Base-by-base conservation (phyloP, 2,888 invertebrate genomes). In the Tenthredo livida region DNA sequence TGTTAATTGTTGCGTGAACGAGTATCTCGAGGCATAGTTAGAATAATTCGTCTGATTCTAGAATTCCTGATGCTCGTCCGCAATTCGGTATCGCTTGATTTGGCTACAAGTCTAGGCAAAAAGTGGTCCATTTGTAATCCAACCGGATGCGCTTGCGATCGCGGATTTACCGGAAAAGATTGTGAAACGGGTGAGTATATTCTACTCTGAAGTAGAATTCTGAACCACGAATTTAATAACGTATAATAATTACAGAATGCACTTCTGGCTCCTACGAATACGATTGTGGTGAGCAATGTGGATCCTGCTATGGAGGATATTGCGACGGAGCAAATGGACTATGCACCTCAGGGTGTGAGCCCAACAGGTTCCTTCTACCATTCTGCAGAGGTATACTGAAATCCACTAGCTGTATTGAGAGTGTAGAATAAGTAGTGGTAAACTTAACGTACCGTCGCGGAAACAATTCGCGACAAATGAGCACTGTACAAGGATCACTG, bases 221-320 rank as follows among this genome's bases (percentile, higher is more conserved):
- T 25, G 25, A 61, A 25, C 5, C 25, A 10, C 70, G 33, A 70
- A 5, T 73, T 9, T 12, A 10, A 21, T 40, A n/a, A 73, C 33
- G n/a, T 10, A n/a, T n/a, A 1, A 73, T 73, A 10, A 37, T 47
- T 37, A 73, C 73, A 73, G 73, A 47, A 73, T 73, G 73, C 43
- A 0, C 2, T 21, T 12, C 0, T 2, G 47, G 10, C 12, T 37
- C 5, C 6, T 43, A 73, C 43, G 73, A 47, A n/a, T 40, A 73
- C 21, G 7, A 43, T 73, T 73, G 73, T 37, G 5, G 10, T 2
- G 5, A 21, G 73, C 10, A 2, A 25, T 73, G 73, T 21, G 43
- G 43, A 73, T 2, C 25, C 6, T 73, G 73, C 43, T 1, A 0
- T 9, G 2, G 6, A 7, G n/a, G 43, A 43, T 43, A 33, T 6